Base-by-base conservation (phyloP, 2,113 vertebrate species). In the Acanthisitta chloris region DNA sequence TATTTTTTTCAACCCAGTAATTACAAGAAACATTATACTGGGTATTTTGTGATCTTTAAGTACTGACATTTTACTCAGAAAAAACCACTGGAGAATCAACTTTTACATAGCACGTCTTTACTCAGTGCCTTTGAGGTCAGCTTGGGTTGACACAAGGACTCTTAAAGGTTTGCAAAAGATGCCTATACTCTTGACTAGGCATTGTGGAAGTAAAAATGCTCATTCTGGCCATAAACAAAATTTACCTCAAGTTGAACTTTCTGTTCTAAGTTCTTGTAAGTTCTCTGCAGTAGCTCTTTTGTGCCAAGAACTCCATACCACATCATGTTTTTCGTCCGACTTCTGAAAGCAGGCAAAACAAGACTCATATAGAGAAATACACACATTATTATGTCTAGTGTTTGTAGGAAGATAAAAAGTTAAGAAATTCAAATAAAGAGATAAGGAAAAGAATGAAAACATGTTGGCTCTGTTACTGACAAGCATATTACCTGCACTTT, bases 241-340 rank as follows among this genome's bases (percentile, higher is more conserved):
- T 58, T 98, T 97, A 99, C 99, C 99, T 99, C 99, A 20, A 99
- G 98, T 88, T 99, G 99, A 93, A 99, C 99, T 85, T 99, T 99
- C 97, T 99, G 99, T 97, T 99, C 99, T 94, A 99, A 97, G 92
- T 99, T 99, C 98, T 99, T 99, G 86, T 99, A 99, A 4, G 99
- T 99, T 91, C 99, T 98, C 96, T 99, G 99, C 70, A 99, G 97
- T 25, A 99, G 98, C 94, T 99, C 99, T 95, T 99, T 99, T 4
- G 99, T 99, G 67, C 99, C 99, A 96, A 99, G 97, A 70, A 99
- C 99, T 28, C 99, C 99, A 67, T 99, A 99, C 99, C 99, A 99
- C 99, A 99, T 99, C 99, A 99, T 99, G 94, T 99, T 99, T 97
- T 99, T 99, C 2, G 99, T 99, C 42, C 99, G 98, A 96, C 99